Evolutionary conservation across 2,888 invertebrate species (phyloP).

Genomic region (Rotaria macrura): DNA sequence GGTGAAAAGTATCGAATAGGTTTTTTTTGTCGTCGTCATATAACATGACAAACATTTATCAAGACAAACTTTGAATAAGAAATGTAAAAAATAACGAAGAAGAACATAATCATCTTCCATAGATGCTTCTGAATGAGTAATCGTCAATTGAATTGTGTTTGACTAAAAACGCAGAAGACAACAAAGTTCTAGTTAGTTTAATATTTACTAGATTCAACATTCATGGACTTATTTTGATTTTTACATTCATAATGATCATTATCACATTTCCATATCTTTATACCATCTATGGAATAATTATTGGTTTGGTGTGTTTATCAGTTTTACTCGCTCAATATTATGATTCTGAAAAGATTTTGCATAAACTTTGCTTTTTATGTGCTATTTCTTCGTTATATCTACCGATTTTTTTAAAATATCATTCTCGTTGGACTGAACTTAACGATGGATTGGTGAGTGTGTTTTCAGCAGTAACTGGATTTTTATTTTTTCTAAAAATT

Average conservation of each 20-base stretch:
- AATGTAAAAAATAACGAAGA: background rate
- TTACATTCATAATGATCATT: background rate
- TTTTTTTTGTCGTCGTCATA: too few relatives aligned
- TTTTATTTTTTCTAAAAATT: background rate
- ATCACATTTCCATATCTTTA: background rate
- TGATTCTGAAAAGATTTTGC: background rate
- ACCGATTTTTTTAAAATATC: constrained; percentile 6
- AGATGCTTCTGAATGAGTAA: background rate
- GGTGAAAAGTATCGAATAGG: too few relatives aligned
- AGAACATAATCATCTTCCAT: background rate
- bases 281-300: background rate
- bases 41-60: background rate
- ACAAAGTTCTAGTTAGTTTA: background rate
- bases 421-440: background rate
- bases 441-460: background rate
- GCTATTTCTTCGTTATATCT: background rate
- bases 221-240: background rate
- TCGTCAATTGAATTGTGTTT: background rate
- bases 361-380: background rate
- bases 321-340: background rate
- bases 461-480: background rate
- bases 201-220: background rate
- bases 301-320: background rate
- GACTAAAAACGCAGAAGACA: background rate
- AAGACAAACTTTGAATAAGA: background rate